Evolutionary conservation across 2,888 invertebrate species (phyloP).

Genomic region (Diplolepis rosae): DNA sequence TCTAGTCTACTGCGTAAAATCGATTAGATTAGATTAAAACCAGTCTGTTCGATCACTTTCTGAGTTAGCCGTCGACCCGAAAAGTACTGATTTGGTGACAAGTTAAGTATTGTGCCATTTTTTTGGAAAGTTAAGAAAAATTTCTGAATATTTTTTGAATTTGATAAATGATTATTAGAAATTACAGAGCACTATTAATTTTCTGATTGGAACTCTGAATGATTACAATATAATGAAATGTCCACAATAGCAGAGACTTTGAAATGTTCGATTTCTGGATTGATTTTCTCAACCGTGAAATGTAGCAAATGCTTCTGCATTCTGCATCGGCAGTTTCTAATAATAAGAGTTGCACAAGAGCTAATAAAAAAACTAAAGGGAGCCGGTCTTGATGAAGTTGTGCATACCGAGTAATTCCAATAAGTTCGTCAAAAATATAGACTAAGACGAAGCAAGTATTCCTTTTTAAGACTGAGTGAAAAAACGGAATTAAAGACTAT

Average conservation of each 20-base stretch:
- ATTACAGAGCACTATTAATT: too few relatives aligned
- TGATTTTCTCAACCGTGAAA: background rate
- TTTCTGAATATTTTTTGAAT: too few relatives aligned
- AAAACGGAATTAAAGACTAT: background rate
- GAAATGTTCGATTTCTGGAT: background rate
- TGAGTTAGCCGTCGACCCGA: background rate
- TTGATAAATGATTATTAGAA: too few relatives aligned
- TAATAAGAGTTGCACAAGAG: conserved; percentile 14
- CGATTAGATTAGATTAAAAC: conserved; percentile 17
- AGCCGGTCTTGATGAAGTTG: background rate
- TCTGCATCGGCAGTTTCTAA: background rate
- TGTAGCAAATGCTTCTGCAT: background rate
- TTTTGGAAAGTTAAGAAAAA: background rate
- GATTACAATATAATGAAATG: too few relatives aligned
- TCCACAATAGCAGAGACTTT: too few relatives aligned
- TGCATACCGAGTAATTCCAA: background rate
- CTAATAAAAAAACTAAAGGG: background rate
- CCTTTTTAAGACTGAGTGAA: background rate
- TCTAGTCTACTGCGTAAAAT: background rate
- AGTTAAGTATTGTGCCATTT: background rate
- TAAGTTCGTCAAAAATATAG: background rate
- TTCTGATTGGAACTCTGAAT: too few relatives aligned
- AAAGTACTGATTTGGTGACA: background rate
- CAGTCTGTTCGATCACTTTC: background rate
- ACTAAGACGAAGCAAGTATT: background rate